Evolutionary conservation across 2,797 vertebrate genomes (phyloP).

Genomic region (Tokudaia tokunoshimensis): DNA sequence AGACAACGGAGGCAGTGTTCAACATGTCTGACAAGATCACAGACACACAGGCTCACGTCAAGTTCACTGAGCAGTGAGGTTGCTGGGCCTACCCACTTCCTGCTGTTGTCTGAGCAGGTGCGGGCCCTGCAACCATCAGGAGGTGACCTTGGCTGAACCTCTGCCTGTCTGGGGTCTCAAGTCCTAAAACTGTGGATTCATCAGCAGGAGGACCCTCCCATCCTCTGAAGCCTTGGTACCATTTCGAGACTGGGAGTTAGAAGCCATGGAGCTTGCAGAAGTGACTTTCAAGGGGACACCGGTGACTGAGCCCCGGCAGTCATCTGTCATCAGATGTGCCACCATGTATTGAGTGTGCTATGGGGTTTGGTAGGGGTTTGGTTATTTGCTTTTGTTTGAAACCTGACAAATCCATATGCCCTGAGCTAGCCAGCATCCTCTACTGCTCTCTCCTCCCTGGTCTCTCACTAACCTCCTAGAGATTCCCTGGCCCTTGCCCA

Average conservation of each 20-base stretch:
- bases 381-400: conserved; percentile 26
- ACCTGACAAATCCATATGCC: neutral
- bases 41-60: neutral
- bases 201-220: neutral
- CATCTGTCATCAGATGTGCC: neutral
- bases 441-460: neutral
- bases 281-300: neutral
- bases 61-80: neutral
- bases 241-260: neutral
- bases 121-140: neutral
- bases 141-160: neutral
- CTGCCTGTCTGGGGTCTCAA: neutral
- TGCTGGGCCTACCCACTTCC: neutral
- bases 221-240: neutral
- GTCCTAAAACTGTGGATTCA: neutral
- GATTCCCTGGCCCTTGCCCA: neutral
- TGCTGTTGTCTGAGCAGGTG: neutral
- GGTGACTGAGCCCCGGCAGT: neutral
- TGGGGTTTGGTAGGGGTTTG: neutral
- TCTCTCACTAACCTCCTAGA: neutral
- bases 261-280: neutral
- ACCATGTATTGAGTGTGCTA: neutral
- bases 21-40: neutral
- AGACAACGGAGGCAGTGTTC: neutral
- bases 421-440: fast-evolving